phyloP scores from a whole-genome alignment of 2,888 invertebrate species.

The Cantharis lateralis region DNA sequence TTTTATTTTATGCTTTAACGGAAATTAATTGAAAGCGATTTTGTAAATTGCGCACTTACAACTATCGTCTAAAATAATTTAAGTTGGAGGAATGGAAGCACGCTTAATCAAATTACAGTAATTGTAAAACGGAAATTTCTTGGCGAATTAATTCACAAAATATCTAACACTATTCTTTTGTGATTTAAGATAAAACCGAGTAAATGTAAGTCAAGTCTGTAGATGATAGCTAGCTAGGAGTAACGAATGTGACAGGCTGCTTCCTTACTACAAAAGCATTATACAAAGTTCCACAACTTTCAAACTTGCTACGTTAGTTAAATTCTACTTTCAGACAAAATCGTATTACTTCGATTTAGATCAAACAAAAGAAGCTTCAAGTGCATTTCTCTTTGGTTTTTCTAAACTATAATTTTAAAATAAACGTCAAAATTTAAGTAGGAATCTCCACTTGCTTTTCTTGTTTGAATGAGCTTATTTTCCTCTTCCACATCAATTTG shows the following conservation, averaged over 20 bases:
- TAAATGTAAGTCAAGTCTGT: conserved; percentile 32
- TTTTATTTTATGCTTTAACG: not conserved
- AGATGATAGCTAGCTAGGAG: conserved; percentile 32
- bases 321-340: conserved; percentile 54
- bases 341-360: conserved; percentile 38
- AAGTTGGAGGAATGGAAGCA: not conserved
- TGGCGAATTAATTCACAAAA: conserved; percentile 16
- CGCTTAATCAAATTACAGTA: conserved; percentile 9
- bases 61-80: conserved; percentile 17
- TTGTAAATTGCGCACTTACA: conserved; percentile 9
- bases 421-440: not conserved
- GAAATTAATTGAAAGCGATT: not conserved
- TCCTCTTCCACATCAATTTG: not conserved
- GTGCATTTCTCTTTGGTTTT: conserved; percentile 14
- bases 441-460: not conserved
- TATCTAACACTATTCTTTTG: conserved; percentile 17
- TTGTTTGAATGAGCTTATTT: not conserved
- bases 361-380: conserved; percentile 15
- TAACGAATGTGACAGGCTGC: conserved; percentile 41
- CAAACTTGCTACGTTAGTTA: conserved; percentile 50
- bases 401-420: not conserved
- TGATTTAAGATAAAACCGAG: conserved; percentile 23
- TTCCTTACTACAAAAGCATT: conserved; percentile 38
- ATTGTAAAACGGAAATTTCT: conserved; percentile 23
- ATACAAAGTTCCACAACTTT: conserved; percentile 44